phyloP scores from a whole-genome alignment of 2,113 vertebrate genomes.

The Agelaius tricolor region DNA sequence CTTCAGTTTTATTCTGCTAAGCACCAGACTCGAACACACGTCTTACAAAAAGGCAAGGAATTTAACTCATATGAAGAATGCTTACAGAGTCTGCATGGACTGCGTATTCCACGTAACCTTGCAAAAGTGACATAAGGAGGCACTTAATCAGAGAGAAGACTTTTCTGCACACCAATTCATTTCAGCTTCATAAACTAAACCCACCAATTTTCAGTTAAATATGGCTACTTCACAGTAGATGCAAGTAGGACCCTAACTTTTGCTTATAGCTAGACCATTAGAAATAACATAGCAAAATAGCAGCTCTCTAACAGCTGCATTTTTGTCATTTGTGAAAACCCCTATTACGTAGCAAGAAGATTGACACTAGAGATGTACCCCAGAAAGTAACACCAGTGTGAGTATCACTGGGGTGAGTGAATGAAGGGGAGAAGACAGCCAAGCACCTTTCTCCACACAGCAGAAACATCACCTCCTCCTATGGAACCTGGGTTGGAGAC shows the following conservation, averaged over 20 bases:
- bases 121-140: not conserved
- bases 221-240: not conserved
- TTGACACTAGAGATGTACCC: not conserved
- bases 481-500: not conserved
- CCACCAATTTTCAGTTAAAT: not conserved
- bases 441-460: not conserved
- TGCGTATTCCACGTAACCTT: not conserved
- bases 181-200: not conserved
- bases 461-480: not conserved
- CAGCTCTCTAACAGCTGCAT: not conserved
- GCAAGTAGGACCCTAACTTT: not conserved
- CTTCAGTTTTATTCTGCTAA: not conserved
- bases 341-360: rapidly evolving
- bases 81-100: not conserved
- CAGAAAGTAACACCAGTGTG: not conserved
- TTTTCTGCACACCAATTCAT: not conserved
- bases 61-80: not conserved
- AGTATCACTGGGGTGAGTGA: not conserved
- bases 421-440: not conserved
- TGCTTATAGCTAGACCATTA: not conserved
- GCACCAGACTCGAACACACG: not conserved
- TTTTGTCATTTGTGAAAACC: not conserved
- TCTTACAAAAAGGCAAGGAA: not conserved
- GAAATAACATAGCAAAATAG: not conserved
- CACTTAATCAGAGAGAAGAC: not conserved